A percentile compares a stretch with the other conserved stretches of the same genome.
phyloP scores from a whole-genome alignment of 2,888 invertebrate species.

The Sinodicranocentrus sp. region DNA sequence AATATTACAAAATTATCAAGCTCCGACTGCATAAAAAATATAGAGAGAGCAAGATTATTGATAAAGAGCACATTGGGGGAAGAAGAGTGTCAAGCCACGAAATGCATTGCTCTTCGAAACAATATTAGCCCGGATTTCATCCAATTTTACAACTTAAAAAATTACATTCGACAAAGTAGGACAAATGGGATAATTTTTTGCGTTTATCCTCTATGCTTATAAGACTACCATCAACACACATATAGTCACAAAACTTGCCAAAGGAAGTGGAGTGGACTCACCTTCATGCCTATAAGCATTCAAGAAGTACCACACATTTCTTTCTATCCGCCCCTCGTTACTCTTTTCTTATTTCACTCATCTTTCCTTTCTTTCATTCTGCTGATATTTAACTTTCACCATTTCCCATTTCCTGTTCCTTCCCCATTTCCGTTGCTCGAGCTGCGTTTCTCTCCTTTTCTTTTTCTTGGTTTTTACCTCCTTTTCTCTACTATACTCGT shows the following conservation, averaged over 20 bases:
- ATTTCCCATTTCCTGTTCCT: conserved; percentile 58
- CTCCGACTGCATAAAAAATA: neutral
- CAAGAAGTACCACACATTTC: conserved; percentile 16
- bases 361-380: conserved; percentile 35
- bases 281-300: conserved; percentile 18
- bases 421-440: conserved; percentile 42
- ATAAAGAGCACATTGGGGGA: neutral
- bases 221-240: neutral
- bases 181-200: neutral
- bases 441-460: conserved; percentile 25
- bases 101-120: neutral
- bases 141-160: neutral
- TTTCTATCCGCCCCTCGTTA: neutral
- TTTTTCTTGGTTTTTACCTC: conserved; percentile 31
- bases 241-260: neutral
- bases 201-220: neutral
- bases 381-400: conserved; percentile 57
- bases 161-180: neutral
- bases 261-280: conserved; percentile 5
- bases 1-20: too few species aligned
- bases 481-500: neutral
- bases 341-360: conserved; percentile 23
- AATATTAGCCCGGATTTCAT: neutral
- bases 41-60: neutral
- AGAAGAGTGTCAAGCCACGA: neutral